Percentiles rank a stretch among this genome's conserved stretches.
Evolutionary conservation across 2,113 vertebrate genomes (phyloP).

Genomic region (Halcyon senegalensis): DNA sequence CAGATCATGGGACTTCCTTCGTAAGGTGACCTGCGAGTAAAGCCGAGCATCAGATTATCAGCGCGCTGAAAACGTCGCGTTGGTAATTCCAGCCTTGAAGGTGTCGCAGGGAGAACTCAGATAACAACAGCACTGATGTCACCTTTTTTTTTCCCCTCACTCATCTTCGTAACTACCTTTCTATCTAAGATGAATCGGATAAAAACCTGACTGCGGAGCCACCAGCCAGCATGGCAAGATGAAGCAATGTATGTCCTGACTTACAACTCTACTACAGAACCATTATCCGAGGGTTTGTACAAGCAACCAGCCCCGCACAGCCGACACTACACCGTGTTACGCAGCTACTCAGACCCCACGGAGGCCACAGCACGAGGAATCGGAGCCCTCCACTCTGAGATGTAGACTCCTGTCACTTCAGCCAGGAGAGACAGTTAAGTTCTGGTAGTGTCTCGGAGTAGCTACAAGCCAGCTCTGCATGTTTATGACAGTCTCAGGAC

Average conservation of each 20-base stretch:
- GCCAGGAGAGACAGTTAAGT: neutral
- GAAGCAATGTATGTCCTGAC: fast-evolving
- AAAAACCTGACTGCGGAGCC: fast-evolving
- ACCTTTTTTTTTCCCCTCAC: no score
- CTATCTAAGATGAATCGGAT: fast-evolving
- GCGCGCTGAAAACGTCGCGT: fast-evolving
- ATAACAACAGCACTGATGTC: neutral
- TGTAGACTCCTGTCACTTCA: fast-evolving
- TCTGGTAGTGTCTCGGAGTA: fast-evolving
- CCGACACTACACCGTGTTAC: fast-evolving
- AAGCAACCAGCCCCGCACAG: neutral
- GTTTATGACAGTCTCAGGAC: neutral
- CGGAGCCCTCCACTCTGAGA: neutral
- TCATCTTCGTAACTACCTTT: no score
- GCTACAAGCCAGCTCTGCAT: neutral
- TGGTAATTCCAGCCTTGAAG: neutral
- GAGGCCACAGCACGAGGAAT: neutral
- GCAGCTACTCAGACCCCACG: fast-evolving
- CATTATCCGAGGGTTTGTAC: fast-evolving
- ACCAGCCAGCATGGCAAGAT: fast-evolving
- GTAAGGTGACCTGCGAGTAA: fast-evolving
- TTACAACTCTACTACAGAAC: neutral
- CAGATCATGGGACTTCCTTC: fast-evolving
- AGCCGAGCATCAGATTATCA: neutral
- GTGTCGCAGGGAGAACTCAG: neutral